Evolutionary conservation across 2,888 invertebrate genomes (phyloP), one percentile per base, ranked within the genome.

Genomic region (Parapristionchus giblindavisi): DNA sequence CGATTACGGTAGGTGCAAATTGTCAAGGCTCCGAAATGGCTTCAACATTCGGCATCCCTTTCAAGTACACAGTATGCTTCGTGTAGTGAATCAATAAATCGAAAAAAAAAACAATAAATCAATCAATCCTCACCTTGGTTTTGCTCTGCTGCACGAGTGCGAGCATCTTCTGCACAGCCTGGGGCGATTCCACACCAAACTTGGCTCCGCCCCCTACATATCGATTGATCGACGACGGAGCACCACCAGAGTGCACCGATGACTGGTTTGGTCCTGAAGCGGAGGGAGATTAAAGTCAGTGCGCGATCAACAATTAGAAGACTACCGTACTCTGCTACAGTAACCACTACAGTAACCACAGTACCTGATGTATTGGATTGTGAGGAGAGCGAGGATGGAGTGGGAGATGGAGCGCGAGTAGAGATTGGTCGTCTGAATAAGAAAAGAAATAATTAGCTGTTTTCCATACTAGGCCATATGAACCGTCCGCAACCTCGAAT

Each of bases 151-250:
- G 85, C 40, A 87, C 88, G 36, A 99, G 91, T 8, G 96, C 93
- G 83, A 99, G 91, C 88, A 99, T 92, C 89, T 99, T 99, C 85
- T 96, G 92, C 27, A 98, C 95, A 11, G 97, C 95, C 89, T 97
- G 96, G 29, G 98, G 98, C 21, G 96, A 96, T 54, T 96, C 96
- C 54, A 96, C 93, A 81, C 96, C 93, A 63, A 83, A 83, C 51
- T 83, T 83, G 91, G 86, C 76, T 21, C 77, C n/a, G n/a, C n/a
- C n/a, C n/a, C n/a, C n/a, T n/a, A 21, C 48, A 48, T 14, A 48
- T 48, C 21, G 21, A 14, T 48, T 48, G 14, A 21, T 11, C 48
- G 21, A 48, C 21, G 14, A 21, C 11, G 21, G 21, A 48, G 48
- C 11, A 8, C 24, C 8, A 56, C 56, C 56, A 8, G 56, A 56